phyloP scores from a whole-genome alignment of 2,113 vertebrate genomes.

The Nyctibius bracteatus region DNA sequence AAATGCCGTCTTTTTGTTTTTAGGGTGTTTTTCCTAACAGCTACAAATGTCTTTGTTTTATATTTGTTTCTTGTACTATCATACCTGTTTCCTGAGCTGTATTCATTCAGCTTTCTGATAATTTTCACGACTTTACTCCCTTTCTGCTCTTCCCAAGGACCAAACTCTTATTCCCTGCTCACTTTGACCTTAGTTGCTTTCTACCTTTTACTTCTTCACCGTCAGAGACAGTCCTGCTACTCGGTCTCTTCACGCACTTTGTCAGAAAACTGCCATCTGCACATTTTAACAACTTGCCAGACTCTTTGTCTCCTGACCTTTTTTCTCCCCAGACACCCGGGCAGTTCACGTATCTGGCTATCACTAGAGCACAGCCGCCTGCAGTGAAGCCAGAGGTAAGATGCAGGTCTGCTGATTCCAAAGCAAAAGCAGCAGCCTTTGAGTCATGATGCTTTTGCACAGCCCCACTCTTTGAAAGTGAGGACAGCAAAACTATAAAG shows the following conservation, averaged over 20 bases:
- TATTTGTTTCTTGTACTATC: neutral
- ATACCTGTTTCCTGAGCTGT: neutral
- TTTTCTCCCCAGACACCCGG: neutral
- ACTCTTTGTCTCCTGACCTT: neutral
- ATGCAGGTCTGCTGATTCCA: neutral
- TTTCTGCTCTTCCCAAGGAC: neutral
- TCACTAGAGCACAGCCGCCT: neutral
- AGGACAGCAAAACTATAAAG: neutral
- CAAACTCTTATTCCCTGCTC: neutral
- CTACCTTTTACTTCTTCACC: neutral
- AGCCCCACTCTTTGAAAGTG: neutral
- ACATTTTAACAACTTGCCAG: neutral
- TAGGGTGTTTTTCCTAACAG: neutral
- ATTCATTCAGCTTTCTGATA: neutral
- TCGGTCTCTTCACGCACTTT: accelerated
- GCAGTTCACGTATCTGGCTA: neutral
- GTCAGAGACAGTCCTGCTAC: neutral
- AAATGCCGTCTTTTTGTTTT: neutral
- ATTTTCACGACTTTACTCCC: neutral
- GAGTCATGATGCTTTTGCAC: neutral
- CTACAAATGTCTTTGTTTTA: neutral
- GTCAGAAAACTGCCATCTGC: neutral
- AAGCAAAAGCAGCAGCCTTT: neutral
- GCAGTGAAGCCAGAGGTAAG: neutral
- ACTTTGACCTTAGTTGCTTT: neutral